Evolutionary conservation across 2,113 vertebrate genomes (phyloP), one percentile per base, ranked within the genome.

Genomic region (Cavia aperea): DNA sequence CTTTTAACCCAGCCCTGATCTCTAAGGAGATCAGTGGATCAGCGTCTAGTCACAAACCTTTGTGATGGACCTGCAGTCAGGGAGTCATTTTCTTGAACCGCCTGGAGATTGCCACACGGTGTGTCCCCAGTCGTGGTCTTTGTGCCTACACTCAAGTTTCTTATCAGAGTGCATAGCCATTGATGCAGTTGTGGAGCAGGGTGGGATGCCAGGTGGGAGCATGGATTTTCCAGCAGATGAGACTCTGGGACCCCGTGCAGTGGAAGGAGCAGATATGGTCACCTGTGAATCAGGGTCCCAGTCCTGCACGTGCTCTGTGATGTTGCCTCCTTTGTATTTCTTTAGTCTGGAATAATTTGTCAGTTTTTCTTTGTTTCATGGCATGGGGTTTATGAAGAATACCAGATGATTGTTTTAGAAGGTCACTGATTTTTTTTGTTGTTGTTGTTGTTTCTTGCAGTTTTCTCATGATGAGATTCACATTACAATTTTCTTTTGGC

Each of bases 231-330:
- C 29, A 33, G 11, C 72, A 29, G 23, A 26, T 15, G 4, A 16
- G 36, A 0, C 0, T 63, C 51, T 72, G 46, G n/a, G 23, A 58
- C 7, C 11, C 6, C 6, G 2, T n/a, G 24, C 7, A 7, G 1
- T 16, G n/a, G 72, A 49, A 24, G 39, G 29, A 4, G 2, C 7
- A 0, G 81, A 10, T 21, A 6, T 18, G 10, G 63, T 54, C 7
- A 1, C 39, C 8, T 6, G 3, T n/a, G 36, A 65, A 26, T 21
- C 19, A 39, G 19, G n/a, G 33, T 5, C 33, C 15, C 7, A 31
- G 13, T 36, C 26, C 21, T 70, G 2, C 6, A 15, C 18, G 5
- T 66, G 12, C 0, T 72, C 24, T 75, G 11, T 19, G 51, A 46
- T 77, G 14, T 0, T 33, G 1, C 23, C 21, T 54, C 23, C 54